phyloP scores from a whole-genome alignment of 2,797 vertebrate genomes.

The Mus spretus region DNA sequence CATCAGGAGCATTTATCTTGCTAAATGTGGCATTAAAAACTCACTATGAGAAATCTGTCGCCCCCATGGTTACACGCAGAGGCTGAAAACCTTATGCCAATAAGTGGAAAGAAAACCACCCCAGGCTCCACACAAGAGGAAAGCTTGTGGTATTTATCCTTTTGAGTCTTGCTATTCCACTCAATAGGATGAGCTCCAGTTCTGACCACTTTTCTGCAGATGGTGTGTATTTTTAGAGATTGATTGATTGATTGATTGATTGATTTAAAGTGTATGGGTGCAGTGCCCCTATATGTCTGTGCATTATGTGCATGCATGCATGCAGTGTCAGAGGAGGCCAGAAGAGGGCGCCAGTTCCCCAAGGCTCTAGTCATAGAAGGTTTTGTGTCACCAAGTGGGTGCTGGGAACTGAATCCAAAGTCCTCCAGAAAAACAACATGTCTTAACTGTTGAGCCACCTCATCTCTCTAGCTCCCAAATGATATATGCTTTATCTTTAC shows the following conservation, averaged over 20 bases:
- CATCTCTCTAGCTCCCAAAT: neutral
- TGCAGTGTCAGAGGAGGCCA: neutral
- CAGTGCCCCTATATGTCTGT: neutral
- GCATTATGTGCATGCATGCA: neutral
- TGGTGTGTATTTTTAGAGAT: neutral
- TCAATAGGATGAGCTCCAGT: neutral
- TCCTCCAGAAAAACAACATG: neutral
- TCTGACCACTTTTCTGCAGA: neutral
- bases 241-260: neutral
- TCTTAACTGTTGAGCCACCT: neutral
- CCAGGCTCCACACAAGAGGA: neutral
- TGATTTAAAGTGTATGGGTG: neutral
- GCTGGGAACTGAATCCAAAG: neutral
- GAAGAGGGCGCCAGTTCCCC: neutral
- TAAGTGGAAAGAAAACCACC: neutral
- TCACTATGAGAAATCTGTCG: neutral
- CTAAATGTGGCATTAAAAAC: constrained; percentile 27
- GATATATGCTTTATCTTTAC: neutral
- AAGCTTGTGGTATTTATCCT: neutral
- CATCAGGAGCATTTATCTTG: neutral
- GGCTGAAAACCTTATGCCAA: neutral
- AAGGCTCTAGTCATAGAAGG: neutral
- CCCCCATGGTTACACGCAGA: neutral
- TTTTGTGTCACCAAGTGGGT: neutral
- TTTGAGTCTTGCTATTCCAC: neutral